These are phyloP conservation scores for Coendou prehensilis DNA, from an alignment of 2,797 vertebrate genomes.

Conservation along the genomic window DNA sequence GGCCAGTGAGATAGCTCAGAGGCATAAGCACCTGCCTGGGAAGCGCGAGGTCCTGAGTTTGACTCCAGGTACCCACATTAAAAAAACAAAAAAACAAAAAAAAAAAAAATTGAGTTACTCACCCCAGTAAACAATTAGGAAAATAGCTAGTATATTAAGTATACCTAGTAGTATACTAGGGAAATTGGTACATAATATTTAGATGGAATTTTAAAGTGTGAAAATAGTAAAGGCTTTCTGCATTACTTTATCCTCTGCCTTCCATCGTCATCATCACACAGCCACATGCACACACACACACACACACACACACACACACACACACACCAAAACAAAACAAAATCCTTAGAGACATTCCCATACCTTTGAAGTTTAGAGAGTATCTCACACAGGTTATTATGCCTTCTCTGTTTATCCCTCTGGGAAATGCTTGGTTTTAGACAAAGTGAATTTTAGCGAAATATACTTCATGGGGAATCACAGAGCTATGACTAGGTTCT, in stretches of 20 bases:
- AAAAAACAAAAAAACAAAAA: not conserved
- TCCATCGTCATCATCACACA: not conserved
- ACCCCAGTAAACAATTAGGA: not conserved
- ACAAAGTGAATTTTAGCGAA: conserved; percentile 69
- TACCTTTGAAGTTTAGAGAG: conserved; percentile 72
- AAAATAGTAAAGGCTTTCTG: conserved; percentile 51
- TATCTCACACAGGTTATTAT: conserved; percentile 63
- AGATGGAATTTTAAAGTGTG: not conserved
- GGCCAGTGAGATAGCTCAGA: no score
- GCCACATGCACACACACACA: not conserved
- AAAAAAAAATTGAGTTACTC: not conserved
- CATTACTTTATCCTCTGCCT: conserved; percentile 63
- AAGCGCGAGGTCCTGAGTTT: no score
- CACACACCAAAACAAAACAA: conserved; percentile 14
- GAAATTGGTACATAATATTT: not conserved
- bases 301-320: no score
- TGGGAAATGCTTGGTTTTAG: conserved; percentile 76
- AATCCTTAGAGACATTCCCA: conserved; percentile 56
- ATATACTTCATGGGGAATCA: conserved; percentile 53
- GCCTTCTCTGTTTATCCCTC: conserved; percentile 67
- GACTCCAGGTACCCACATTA: no score
- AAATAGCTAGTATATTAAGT: not conserved
- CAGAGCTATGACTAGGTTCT: conserved; percentile 63
- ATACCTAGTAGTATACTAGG: not conserved
- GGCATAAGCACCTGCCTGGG: no score